These are phyloP conservation scores for Acanthosepion esculentum DNA, from an alignment of 2,888 invertebrate genomes.

Conservation along the genomic window DNA sequence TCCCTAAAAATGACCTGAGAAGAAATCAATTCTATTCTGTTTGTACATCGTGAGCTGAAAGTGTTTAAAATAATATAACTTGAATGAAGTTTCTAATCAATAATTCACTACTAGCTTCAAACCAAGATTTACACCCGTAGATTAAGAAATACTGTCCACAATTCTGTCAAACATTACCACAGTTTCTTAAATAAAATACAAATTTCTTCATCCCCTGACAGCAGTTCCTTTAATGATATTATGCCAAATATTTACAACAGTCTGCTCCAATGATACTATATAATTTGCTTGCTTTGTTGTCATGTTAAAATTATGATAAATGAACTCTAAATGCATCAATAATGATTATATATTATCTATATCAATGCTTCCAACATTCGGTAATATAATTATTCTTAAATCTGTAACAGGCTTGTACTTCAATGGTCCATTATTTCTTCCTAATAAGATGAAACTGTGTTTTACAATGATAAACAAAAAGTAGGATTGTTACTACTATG, in stretches of 20 bases:
- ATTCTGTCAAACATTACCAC: not conserved
- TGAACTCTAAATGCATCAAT: not conserved
- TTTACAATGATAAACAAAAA: too few relatives aligned
- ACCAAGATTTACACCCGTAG: not conserved
- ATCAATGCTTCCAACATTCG: too few relatives aligned
- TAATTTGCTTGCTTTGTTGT: not conserved
- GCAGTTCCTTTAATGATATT: not conserved
- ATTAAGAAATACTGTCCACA: not conserved
- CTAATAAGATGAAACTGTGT: too few relatives aligned
- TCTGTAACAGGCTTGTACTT: too few relatives aligned
- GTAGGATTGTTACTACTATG: too few relatives aligned
- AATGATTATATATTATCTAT: too few relatives aligned
- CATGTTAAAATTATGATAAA: not conserved
- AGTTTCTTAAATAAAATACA: not conserved
- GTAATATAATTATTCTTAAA: too few relatives aligned
- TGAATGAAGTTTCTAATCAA: not conserved
- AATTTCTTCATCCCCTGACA: not conserved
- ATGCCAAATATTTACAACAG: not conserved
- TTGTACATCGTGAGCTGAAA: not conserved
- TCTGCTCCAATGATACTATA: not conserved
- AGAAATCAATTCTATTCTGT: not conserved
- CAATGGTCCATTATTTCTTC: too few relatives aligned
- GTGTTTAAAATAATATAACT: not conserved
- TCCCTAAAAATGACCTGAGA: not conserved
- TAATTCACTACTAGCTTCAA: not conserved